Percentiles rank a stretch among this genome's conserved stretches.
Evolutionary conservation across 92 coral and sea anemone species (phyloP).

Genomic region (Epizoanthus scotinus): DNA sequence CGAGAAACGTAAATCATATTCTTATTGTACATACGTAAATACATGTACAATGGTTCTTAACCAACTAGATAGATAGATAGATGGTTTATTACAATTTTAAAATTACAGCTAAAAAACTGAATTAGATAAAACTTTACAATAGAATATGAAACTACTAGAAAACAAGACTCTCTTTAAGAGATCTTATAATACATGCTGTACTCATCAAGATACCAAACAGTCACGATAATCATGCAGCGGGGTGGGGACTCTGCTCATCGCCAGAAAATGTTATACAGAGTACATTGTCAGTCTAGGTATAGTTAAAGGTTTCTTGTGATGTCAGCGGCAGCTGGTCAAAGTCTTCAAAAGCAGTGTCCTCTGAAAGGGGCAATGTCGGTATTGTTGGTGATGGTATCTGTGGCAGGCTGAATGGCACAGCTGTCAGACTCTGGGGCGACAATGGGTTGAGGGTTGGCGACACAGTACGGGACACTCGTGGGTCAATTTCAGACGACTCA

Average conservation of each 20-base stretch:
- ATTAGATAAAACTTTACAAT: too few relatives aligned
- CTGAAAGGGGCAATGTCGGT: slow-evolving; percentile 58
- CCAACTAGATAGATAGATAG: too few relatives aligned
- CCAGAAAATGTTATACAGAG: neutral
- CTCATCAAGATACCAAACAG: too few relatives aligned
- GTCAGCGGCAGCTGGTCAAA: slow-evolving; percentile 53
- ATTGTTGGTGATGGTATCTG: slow-evolving; percentile 65
- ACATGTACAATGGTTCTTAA: neutral
- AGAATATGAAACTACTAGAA: too few relatives aligned
- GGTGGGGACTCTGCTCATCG: neutral
- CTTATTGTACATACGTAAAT: too few relatives aligned
- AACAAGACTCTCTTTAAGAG: too few relatives aligned
- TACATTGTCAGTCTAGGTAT: neutral
- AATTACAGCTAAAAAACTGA: too few relatives aligned
- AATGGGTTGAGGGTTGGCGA: slow-evolving; percentile 82
- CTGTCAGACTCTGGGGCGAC: slow-evolving; percentile 71
- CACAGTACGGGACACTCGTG: slow-evolving; percentile 48
- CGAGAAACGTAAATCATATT: too few relatives aligned
- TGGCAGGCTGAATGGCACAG: slow-evolving; percentile 72
- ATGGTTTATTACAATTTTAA: too few relatives aligned
- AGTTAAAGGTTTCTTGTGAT: slow-evolving; percentile 45
- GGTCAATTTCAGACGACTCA: slow-evolving; percentile 46
- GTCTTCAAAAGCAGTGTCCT: slow-evolving; percentile 53
- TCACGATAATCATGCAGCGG: too few relatives aligned
- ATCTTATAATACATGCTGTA: too few relatives aligned